A percentile compares a stretch with the other conserved stretches of the same genome.
Conservation (phyloP, 2,888 invertebrate genomes). For the Cataglyphis cursor region DNA sequence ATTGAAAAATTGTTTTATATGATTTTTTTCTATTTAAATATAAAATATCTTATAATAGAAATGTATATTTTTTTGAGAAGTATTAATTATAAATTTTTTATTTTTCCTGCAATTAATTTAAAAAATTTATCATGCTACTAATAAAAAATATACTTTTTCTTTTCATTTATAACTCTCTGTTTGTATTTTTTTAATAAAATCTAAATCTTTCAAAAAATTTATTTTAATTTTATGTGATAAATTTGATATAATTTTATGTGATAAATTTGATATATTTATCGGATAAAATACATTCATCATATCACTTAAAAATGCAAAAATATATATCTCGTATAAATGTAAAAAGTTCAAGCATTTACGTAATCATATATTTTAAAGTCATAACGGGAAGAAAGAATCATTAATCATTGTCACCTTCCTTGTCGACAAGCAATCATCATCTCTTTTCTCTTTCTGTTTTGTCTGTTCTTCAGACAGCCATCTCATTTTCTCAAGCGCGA, state of each 20-base stretch:
- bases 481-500: constrained; percentile 68
- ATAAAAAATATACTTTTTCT: not conserved
- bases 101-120: not conserved
- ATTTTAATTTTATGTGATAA: not conserved
- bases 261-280: not conserved
- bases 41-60: not conserved
- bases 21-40: not conserved
- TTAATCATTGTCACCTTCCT: constrained; percentile 32
- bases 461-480: not conserved
- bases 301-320: not conserved
- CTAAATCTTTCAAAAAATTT: not conserved
- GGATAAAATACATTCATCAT: not conserved
- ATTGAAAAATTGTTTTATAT: constrained; percentile 7
- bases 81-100: not conserved
- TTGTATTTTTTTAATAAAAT: not conserved
- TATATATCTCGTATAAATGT: not conserved
- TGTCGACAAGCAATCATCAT: constrained; percentile 31
- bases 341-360: constrained; percentile 12
- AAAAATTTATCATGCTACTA: not conserved
- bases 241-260: not conserved
- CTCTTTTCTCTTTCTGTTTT: constrained; percentile 18
- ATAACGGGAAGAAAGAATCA: constrained; percentile 36
- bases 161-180: not conserved
- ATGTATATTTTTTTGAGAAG: not conserved
- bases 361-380: not conserved